Evolutionary conservation across 2,888 invertebrate genomes (phyloP), one percentile per base, ranked within the genome.

Genomic region (Tinea semifulvella): DNA sequence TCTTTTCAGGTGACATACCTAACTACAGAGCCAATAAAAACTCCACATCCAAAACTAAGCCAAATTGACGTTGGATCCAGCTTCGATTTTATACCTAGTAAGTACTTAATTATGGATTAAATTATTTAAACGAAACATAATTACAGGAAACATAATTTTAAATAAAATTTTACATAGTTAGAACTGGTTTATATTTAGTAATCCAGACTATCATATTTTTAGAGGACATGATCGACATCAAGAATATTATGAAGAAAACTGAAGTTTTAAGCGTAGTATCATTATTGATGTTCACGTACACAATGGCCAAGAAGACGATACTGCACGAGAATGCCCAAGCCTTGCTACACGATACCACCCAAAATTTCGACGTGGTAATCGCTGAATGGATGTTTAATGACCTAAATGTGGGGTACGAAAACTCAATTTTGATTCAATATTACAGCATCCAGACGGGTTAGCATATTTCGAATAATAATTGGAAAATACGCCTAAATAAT

Each of bases 341-440:
- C 3, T 14, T 44, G 2, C n/a, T 44, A 2, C 38, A 17, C 10
- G 38, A 44, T 44, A n/a, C 26, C 2, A 17, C 22, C 2, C 38
- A 36, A 26, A n/a, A 14, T 4, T 42, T 46, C 36, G 36, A 46
- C 43, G 59, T 58, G 2, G 68, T 65, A 2, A 51, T 72, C 2
- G 19, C 63, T 2, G 72, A 71, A 42, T 72, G 70, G 70, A 65
- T 72, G 47, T 70, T 66, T 44, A 57, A 57, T 8, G 63, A 67
- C 13, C 14, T 43, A n/a, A 17, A 28, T 16, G 17, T 16, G 4
- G 43, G 43, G 43, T 43, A 11, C 8, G 31, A 14, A 11, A 13
- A 27, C 8, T 22, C 22, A n/a, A n/a, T n/a, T n/a, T n/a, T n/a
- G n/a, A n/a, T n/a, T n/a, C n/a, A n/a, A n/a, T n/a, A n/a, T n/a